Percentiles rank a stretch among this genome's conserved stretches.
Evolutionary conservation across 2,888 invertebrate species (phyloP).

Genomic region (Girardia tigrina): DNA sequence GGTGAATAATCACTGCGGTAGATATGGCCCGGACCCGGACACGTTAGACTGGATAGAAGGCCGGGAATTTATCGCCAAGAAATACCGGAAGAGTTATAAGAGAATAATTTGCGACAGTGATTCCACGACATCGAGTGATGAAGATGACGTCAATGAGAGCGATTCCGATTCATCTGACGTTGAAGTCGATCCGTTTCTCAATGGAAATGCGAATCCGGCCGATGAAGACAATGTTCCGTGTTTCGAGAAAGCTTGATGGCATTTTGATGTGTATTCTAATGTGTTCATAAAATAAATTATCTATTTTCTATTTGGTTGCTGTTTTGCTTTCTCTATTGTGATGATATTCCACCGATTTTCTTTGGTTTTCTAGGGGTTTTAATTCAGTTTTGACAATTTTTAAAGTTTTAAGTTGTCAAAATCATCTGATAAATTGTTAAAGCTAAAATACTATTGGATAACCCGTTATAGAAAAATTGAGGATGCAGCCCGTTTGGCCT

Average conservation of each 20-base stretch:
- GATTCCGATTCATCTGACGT: background rate
- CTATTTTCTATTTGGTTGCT: too few species aligned
- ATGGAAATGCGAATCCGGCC: background rate
- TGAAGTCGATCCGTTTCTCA: background rate
- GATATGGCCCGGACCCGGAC: background rate
- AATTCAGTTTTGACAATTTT: too few species aligned
- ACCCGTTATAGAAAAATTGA: too few species aligned
- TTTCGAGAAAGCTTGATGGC: background rate
- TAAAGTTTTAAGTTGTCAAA: too few species aligned
- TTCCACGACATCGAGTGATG: background rate
- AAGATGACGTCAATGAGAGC: background rate
- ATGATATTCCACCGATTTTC: too few species aligned
- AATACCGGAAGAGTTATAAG: background rate
- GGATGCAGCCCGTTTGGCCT: too few species aligned
- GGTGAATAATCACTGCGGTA: background rate
- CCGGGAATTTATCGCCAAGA: background rate
- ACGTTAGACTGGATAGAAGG: background rate
- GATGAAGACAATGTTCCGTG: background rate
- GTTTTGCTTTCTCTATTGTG: too few species aligned
- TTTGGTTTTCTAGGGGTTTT: too few species aligned
- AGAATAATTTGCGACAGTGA: background rate
- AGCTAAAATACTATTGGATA: too few species aligned
- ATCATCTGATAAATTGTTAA: too few species aligned
- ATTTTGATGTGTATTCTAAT: background rate
- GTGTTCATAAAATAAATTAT: too few species aligned